Base-by-base conservation (phyloP, 2,888 invertebrate species). In the Xanthorhoe designata region DNA sequence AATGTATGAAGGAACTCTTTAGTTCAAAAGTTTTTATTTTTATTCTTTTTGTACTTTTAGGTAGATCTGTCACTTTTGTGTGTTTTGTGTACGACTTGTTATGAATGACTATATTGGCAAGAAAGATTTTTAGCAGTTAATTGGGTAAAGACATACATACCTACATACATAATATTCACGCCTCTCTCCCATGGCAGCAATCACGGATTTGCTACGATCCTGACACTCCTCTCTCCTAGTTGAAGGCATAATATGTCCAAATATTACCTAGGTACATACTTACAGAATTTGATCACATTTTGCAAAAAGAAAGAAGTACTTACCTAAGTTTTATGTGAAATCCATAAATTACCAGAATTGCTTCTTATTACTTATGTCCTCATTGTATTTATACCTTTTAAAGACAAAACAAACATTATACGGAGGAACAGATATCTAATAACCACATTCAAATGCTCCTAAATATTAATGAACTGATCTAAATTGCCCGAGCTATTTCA, bases 401-500 rank as follows among this genome's bases (percentile, higher is more conserved):
- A 42, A 42, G 13, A 42, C 38, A 42, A 42, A 42, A 13, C 13
- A 42, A 42, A 13, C 13, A 42, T 13, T 13, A 42, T 13, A 42
- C 38, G 10, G 38, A 42, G 13, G 38, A 42, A 42, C 13, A 42
- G 38, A 13, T 42, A 42, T 4, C 3, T 7, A 32, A 32, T 2
- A 32, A 32, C 32, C 32, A 24, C 32, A 32, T 42, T 42, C 38
- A 42, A 42, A 42, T 13, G 38, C 38, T 15, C 15, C 45, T 15
- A 45, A 45, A 45, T 47, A 47, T 17, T 47, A 17, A 42, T 42
- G 35, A 45, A 45, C 45, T 45, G 15, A 47, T 47, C 17, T 47
- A 47, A 47, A 47, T 47, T 17, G 8, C 4, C 17, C 6, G 47
- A 17, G 15, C 9, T 42, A 65, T 56, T 56, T 65, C 19, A 64